Evolutionary conservation across 1,140 invertebrate genomes (phyloP), one percentile per base, ranked within the genome.

Genomic region (Dreissena polymorpha): DNA sequence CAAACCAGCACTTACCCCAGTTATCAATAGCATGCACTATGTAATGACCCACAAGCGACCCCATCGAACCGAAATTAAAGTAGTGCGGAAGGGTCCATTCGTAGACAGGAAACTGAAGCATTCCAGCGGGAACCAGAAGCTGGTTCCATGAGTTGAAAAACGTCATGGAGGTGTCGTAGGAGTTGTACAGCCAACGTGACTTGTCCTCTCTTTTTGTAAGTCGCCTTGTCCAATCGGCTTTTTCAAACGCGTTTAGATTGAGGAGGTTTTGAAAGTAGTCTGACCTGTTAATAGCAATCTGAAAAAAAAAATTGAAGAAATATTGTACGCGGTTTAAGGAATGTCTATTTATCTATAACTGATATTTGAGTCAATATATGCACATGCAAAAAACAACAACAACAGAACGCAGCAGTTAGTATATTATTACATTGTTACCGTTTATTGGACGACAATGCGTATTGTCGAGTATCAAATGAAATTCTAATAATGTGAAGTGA

Each of bases 261-360:
- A 91, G 72, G 2, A 90, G 25, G 86, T 90, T 91, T 64, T 80
- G 77, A 83, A 91, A 90, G 73, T 85, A 89, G 68, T 90, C 86
- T 16, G 84, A 77, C 13, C 51, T 53, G 83, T 90, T 89, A 79
- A 91, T 85, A 21, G 23, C 70, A 16, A 91, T 65, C 89, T 90
- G 83, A 39, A 77, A 79, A 60, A 8, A 53, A 83, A 55, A 2
- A 8, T 10, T 0, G 18, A 81, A 13, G n/a, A 51, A 53, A n/a
- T 5, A 8, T 39, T 39, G 39, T 39, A 39, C 39, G 39, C 8
- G 39, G 39, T 39, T 39, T 39, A 5, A 39, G 39, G 39, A 39
- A 39, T 39, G 39, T 5, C 39, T 39, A 39, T 39, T 5, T 39
- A 8, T 5, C 39, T 39, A 39, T 39, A 2, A 39, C 39, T 5